Conservation (phyloP, 2,113 vertebrate species). For the Python bivittatus region DNA sequence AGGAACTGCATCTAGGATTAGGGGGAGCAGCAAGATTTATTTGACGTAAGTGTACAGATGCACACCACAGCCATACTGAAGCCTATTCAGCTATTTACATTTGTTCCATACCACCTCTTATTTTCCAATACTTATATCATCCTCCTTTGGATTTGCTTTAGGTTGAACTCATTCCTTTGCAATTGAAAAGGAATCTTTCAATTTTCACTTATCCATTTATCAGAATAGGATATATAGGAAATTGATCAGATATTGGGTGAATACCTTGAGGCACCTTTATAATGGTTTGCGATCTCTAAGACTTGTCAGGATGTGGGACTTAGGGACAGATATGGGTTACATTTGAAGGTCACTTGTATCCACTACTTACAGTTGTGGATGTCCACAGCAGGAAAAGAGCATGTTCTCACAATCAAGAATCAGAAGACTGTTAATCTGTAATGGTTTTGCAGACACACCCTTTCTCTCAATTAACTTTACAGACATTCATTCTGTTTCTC, state of each 20-base stretch:
- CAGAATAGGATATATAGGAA: background rate
- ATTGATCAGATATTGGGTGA: background rate
- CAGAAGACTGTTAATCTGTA: background rate
- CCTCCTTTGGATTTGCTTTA: background rate
- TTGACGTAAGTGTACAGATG: background rate
- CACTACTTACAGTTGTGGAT: background rate
- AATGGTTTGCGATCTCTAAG: background rate
- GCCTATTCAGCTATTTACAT: background rate
- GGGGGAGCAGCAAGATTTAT: background rate
- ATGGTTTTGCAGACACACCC: background rate
- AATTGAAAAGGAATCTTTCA: background rate
- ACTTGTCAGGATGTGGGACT: background rate
- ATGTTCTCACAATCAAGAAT: background rate
- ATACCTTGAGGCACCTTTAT: background rate
- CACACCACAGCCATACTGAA: background rate
- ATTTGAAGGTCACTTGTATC: background rate
- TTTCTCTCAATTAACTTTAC: background rate
- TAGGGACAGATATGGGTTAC: background rate
- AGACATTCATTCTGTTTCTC: background rate
- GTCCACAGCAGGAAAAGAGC: too few relatives aligned
- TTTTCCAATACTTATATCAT: background rate
- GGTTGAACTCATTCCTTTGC: background rate
- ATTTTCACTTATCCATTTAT: background rate
- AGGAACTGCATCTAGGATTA: background rate
- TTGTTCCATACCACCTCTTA: background rate